A percentile compares a stretch with the other conserved stretches of the same genome.
These are phyloP conservation scores for Pristionchus mayeri DNA, from an alignment of 2,888 invertebrate genomes.

Conservation along the genomic window DNA sequence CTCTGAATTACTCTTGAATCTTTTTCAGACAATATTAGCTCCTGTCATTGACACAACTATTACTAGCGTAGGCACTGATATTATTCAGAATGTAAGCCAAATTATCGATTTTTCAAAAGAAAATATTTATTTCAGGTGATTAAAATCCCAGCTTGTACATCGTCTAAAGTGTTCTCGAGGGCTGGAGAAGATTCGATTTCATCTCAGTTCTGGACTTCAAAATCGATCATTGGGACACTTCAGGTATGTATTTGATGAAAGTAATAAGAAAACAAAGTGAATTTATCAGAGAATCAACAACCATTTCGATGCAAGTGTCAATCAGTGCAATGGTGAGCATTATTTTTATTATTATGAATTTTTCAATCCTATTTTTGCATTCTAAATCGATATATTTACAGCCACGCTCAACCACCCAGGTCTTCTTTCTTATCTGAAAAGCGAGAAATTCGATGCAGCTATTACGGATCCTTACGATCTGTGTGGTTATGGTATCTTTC, in stretches of 20 bases:
- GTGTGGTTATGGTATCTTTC: constrained; percentile 38
- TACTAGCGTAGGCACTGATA: background rate
- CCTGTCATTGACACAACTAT: background rate
- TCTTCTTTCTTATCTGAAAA: background rate
- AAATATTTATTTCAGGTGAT: background rate
- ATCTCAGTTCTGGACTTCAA: constrained; percentile 18
- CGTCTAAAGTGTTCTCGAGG: background rate
- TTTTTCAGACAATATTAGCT: background rate
- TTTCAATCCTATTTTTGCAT: too few species aligned
- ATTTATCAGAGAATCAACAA: background rate
- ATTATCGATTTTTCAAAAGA: too few species aligned
- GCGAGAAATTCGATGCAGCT: constrained; percentile 27
- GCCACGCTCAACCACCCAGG: constrained; percentile 35
- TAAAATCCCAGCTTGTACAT: background rate
- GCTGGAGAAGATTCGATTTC: background rate
- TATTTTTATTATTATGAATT: background rate
- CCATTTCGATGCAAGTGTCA: background rate
- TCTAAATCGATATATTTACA: background rate
- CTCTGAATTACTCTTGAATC: background rate
- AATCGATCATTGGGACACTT: background rate
- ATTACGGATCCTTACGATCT: constrained; percentile 37
- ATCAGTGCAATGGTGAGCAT: constrained; percentile 7
- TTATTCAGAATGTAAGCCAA: background rate
- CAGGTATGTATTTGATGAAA: background rate
- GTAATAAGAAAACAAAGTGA: too few species aligned